Evolutionary conservation across 2,797 vertebrate genomes (phyloP).

Genomic region (Pygocentrus nattereri): DNA sequence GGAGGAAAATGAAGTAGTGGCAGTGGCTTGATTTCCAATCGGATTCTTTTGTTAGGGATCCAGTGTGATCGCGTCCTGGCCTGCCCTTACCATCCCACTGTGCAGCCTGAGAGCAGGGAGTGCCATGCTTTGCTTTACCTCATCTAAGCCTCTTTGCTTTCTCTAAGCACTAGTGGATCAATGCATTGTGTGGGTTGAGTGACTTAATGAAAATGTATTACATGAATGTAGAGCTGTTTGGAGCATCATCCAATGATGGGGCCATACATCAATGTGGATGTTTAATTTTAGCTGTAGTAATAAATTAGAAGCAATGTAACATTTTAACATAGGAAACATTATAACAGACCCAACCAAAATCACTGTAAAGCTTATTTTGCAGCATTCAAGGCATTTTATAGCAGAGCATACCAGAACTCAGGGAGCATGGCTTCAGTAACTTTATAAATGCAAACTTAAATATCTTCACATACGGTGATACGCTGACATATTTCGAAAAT

Average conservation of each 20-base stretch:
- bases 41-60: constrained; percentile 32
- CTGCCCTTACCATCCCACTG: constrained; percentile 31
- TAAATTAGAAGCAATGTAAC: neutral
- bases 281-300: neutral
- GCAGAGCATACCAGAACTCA: too few species aligned
- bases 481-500: neutral
- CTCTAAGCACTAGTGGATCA: neutral
- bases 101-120: constrained; percentile 14
- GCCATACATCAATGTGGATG: neutral
- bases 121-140: neutral
- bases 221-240: neutral
- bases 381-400: too few species aligned
- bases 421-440: too few species aligned
- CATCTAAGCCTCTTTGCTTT: neutral
- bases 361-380: too few species aligned
- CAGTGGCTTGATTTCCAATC: constrained; percentile 24
- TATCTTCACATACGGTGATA: neutral
- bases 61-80: constrained; percentile 35
- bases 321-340: too few species aligned
- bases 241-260: neutral
- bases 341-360: too few species aligned
- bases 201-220: neutral
- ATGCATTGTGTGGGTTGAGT: neutral
- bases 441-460: too few species aligned
- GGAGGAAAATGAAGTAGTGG: constrained; percentile 15